Evolutionary conservation across 2,113 vertebrate species (phyloP), one percentile per base, ranked within the genome.

Genomic region (Tupaia tana): DNA sequence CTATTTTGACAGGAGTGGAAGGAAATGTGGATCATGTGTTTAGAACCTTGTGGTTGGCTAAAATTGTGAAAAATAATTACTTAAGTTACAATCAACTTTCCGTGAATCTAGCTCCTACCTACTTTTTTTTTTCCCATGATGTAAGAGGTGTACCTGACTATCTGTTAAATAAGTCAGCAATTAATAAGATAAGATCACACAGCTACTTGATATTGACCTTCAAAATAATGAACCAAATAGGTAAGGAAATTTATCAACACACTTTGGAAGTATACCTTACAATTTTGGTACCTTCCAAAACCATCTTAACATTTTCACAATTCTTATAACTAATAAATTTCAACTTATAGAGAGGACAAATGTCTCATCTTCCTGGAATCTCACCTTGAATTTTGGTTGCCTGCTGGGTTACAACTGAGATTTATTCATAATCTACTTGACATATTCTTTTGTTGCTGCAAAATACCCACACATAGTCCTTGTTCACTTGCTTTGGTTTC

Each of bases 301-400:
- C 27, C 12, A 89, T 22, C 1, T 16, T 29, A 89, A 56, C 8
- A 10, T 83, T 92, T 92, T 86, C 25, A 80, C 73, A 73, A 92
- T 86, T 86, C 43, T 77, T 80, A 9, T 54, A 92, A 94, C 77
- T 89, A 75, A 64, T 52, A 89, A 2, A 61, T 92, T 52, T 95
- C 27, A 34, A 34, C n/a, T 71, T 13, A 19, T 12, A 71, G 34
- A 89, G 2, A 91, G 63, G 58, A 84, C 14, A 89, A 70, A 71
- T 56, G 34, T 92, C 29, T 97, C 31, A 34, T 95, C 31, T 94
- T 95, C 43, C 31, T 89, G 16, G 58, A 89, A 64, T 83, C 63
- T 94, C 63, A 84, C 75, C 89, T 96, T 96, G 73, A 93, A 86
- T 81, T 96, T 94, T 29, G 43, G 59, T 71, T 93, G 2, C 52